phyloP scores from a whole-genome alignment of 2,888 invertebrate species.

The Rhorus exstirpatorius region DNA sequence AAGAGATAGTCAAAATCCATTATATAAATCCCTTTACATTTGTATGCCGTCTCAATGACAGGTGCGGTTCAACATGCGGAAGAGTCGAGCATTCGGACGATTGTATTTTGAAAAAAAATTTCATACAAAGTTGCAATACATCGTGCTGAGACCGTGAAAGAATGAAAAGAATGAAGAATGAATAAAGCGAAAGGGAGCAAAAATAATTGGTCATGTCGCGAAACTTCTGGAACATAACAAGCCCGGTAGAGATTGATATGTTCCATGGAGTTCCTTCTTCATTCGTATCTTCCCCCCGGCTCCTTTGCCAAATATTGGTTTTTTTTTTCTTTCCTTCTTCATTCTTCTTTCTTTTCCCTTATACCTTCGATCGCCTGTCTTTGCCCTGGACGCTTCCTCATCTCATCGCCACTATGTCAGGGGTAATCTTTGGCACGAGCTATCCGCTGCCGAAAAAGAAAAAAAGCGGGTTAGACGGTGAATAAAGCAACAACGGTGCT shows the following conservation, averaged over 20 bases:
- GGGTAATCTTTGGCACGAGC: conserved; percentile 65
- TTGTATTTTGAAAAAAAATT: conserved; percentile 27
- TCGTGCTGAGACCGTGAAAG: conserved; percentile 15
- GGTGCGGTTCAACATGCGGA: conserved; percentile 49
- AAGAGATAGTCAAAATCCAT: not conserved
- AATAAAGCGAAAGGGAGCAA: not conserved
- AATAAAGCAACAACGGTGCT: conserved; percentile 72
- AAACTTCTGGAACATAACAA: not conserved
- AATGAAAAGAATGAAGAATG: not conserved
- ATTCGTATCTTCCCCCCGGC: too few species aligned
- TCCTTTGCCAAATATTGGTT: not conserved
- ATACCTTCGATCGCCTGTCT: not conserved
- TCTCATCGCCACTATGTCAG: not conserved
- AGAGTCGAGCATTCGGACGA: conserved; percentile 9
- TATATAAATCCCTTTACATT: not conserved
- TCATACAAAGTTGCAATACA: conserved; percentile 35
- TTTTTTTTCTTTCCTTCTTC: not conserved
- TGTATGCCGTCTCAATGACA: too few species aligned
- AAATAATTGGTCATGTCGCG: not conserved
- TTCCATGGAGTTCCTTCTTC: too few species aligned
- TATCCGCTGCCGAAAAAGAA: conserved; percentile 55
- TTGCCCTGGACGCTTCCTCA: not conserved
- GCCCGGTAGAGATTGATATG: too few species aligned
- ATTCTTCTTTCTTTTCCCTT: not conserved
- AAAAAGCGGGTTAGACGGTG: conserved; percentile 67